These are phyloP conservation scores for Myripristis jacobus DNA, from an alignment of 2,797 vertebrate genomes.

Conservation along the genomic window DNA sequence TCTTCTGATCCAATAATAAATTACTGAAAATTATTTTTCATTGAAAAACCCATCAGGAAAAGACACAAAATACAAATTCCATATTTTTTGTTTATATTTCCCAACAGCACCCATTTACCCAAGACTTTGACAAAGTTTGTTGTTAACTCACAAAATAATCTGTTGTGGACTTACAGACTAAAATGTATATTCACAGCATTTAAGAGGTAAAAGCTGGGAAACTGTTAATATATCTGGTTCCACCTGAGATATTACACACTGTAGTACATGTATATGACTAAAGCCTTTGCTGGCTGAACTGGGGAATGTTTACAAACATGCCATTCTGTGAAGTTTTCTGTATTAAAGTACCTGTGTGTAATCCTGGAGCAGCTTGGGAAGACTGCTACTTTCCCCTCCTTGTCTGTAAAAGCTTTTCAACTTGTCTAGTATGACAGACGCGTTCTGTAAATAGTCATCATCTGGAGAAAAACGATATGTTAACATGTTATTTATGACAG, in stretches of 20 bases:
- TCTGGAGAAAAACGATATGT: conserved; percentile 79
- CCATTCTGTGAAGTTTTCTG: not conserved
- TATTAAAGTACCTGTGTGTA: conserved; percentile 91
- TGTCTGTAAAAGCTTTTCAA: conserved; percentile 88
- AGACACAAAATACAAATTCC: no score
- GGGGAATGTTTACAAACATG: not conserved
- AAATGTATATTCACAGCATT: no score
- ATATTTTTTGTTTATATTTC: no score
- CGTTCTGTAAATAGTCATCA: conserved; percentile 92
- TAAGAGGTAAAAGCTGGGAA: no score
- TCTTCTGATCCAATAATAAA: no score
- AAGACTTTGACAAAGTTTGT: no score
- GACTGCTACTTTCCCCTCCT: conserved; percentile 86
- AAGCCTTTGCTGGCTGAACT: not conserved
- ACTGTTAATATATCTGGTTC: no score
- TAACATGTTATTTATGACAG: conserved; percentile 37
- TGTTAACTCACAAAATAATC: no score
- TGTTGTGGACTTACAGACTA: no score
- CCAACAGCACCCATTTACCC: no score
- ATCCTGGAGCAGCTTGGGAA: conserved; percentile 88
- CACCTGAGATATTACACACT: not conserved
- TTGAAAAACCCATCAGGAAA: no score
- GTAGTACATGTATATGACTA: not conserved
- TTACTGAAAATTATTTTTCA: no score
- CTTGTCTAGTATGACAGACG: conserved; percentile 89